These are phyloP conservation scores for Mya arenaria DNA, from an alignment of 1,140 invertebrate genomes.

Conservation along the genomic window DNA sequence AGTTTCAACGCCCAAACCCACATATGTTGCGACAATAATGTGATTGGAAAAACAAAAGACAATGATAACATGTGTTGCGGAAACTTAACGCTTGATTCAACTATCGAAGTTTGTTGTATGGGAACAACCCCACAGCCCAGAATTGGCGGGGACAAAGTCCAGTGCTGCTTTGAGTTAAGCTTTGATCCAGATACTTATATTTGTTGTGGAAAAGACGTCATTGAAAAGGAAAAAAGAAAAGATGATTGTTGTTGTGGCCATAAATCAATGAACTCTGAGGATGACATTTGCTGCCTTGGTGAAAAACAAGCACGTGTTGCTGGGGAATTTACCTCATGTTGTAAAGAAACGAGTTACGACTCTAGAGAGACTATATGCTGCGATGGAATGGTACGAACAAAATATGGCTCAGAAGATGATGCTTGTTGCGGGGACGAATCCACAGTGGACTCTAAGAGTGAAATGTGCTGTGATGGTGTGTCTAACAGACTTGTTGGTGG, in stretches of 20 bases:
- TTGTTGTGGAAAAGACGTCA: conserved; percentile 3
- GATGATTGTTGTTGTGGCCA: conserved; percentile 46
- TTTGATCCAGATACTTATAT: neutral
- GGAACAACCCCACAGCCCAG: conserved; percentile 16
- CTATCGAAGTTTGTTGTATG: neutral
- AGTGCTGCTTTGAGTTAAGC: conserved; percentile 22
- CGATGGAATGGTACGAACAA: conserved; percentile 4
- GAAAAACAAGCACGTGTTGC: neutral
- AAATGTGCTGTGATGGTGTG: conserved; percentile 28
- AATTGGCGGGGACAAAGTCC: neutral
- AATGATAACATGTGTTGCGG: conserved; percentile 3
- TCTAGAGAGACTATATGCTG: conserved; percentile 25
- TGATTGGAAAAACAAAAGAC: neutral
- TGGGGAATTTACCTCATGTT: conserved; percentile 24
- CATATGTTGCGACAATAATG: conserved; percentile 2
- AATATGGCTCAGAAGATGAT: conserved; percentile 18
- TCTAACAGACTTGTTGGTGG: neutral
- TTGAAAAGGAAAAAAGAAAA: neutral
- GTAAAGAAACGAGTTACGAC: conserved; percentile 16
- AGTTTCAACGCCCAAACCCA: conserved; percentile 27
- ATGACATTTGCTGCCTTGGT: conserved; percentile 33
- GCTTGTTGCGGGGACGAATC: conserved; percentile 11
- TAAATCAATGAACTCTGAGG: conserved; percentile 25
- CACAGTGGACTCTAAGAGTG: neutral
- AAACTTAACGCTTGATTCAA: neutral